These are phyloP conservation scores for Polypedilum pembai DNA, from an alignment of 1,140 invertebrate species.

Conservation along the genomic window DNA sequence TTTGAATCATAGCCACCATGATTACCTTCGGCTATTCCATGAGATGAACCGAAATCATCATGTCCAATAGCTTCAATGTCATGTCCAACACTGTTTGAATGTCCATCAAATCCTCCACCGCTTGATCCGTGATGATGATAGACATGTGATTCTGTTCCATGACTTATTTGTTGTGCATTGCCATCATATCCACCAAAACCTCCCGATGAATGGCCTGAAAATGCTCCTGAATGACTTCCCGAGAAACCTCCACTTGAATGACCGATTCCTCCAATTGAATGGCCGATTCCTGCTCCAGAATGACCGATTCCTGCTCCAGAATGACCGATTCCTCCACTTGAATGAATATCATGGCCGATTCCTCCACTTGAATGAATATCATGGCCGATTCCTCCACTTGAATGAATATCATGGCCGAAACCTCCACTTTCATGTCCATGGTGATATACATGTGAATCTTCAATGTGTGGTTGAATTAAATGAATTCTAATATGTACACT, in stretches of 20 bases:
- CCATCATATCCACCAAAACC: neutral
- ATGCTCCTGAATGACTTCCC: neutral
- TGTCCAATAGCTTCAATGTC: neutral
- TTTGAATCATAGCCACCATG: neutral
- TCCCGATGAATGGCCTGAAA: neutral
- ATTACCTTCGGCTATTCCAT: neutral
- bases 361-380: neutral
- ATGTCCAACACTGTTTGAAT: neutral
- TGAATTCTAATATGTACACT: conserved; percentile 13
- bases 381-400: neutral
- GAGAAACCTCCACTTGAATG: neutral
- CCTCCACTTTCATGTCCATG: neutral
- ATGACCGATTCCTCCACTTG: neutral
- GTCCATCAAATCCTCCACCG: neutral
- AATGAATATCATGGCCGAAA: neutral
- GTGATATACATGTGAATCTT: neutral
- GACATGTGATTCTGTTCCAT: neutral
- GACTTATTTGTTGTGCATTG: neutral
- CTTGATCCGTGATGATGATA: neutral
- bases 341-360: no score
- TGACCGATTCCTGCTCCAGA: no score
- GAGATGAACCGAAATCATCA: neutral
- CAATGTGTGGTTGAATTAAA: conserved; percentile 12
- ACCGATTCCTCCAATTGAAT: neutral
- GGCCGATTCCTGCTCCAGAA: no score